Evolutionary conservation across 1,140 invertebrate genomes (phyloP).

Genomic region (Euglossa dilemma): DNA sequence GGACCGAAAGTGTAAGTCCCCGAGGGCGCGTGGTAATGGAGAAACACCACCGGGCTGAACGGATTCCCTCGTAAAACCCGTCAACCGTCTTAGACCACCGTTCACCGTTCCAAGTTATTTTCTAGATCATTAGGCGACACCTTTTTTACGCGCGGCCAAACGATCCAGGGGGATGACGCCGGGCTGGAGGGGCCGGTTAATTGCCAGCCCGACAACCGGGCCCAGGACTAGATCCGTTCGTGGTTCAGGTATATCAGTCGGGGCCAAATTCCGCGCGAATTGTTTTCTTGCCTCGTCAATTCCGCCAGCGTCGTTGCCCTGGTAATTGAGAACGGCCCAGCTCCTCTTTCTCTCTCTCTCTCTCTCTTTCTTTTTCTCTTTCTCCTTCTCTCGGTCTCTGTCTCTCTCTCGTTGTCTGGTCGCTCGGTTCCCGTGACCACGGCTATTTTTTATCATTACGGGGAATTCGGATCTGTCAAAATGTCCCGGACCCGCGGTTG

Average conservation of each 20-base stretch:
- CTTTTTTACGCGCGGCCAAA: conserved; percentile 26
- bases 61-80: not conserved
- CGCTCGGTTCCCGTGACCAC: not conserved
- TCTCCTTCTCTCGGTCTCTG: no score
- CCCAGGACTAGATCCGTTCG: conserved; percentile 12
- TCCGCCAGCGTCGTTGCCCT: conserved; percentile 20
- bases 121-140: conserved; percentile 44
- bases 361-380: no score
- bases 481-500: conserved; percentile 77
- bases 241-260: conserved; percentile 9
- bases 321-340: conserved; percentile 43
- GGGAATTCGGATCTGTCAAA: conserved; percentile 82
- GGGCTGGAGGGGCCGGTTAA: conserved; percentile 20
- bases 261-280: conserved; percentile 41
- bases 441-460: conserved; percentile 78
- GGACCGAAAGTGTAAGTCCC: no score
- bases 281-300: conserved; percentile 45
- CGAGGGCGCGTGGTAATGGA: no score
- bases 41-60: not conserved
- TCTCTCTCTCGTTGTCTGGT: not conserved
- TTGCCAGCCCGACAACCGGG: conserved; percentile 18
- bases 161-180: conserved; percentile 1
- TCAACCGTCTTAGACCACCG: not conserved
- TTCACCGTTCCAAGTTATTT: conserved; percentile 19
- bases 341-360: not conserved